phyloP scores from a whole-genome alignment of 2,113 vertebrate genomes.

The Sapajus apella region DNA sequence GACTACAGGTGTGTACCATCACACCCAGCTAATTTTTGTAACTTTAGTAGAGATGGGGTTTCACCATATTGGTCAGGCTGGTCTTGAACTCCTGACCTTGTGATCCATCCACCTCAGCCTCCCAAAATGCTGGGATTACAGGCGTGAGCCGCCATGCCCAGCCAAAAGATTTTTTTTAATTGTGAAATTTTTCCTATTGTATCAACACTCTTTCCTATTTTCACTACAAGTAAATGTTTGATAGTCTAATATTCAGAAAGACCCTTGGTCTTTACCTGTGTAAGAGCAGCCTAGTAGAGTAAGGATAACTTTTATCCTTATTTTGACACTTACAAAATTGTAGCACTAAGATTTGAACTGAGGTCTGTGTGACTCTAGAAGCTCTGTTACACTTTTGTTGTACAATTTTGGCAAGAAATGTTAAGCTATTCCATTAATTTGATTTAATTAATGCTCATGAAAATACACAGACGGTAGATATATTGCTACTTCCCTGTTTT shows the following conservation, averaged over 20 bases:
- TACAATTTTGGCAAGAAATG: conserved; percentile 24
- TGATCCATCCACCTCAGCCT: too few relatives aligned
- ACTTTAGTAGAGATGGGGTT: too few relatives aligned
- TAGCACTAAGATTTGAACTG: not conserved
- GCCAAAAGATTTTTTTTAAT: not conserved
- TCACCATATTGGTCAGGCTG: too few relatives aligned
- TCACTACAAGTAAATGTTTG: not conserved
- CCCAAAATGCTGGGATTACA: too few relatives aligned
- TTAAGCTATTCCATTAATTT: not conserved
- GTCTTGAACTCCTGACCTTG: too few relatives aligned
- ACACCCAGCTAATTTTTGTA: too few relatives aligned
- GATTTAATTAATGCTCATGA: not conserved
- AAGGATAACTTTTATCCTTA: not conserved
- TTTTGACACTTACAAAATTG: conserved; percentile 12
- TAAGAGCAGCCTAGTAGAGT: not conserved
- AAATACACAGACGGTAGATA: not conserved
- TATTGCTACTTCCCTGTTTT: not conserved
- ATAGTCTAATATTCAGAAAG: conserved; percentile 16
- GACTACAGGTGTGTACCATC: too few relatives aligned
- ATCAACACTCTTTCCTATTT: not conserved
- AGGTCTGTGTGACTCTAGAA: not conserved
- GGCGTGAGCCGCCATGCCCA: too few relatives aligned
- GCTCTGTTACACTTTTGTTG: not conserved
- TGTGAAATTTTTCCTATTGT: not conserved
- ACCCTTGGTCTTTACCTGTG: not conserved